Evolutionary conservation across 2,797 vertebrate species (phyloP).

Genomic region (Mareca strepera): DNA sequence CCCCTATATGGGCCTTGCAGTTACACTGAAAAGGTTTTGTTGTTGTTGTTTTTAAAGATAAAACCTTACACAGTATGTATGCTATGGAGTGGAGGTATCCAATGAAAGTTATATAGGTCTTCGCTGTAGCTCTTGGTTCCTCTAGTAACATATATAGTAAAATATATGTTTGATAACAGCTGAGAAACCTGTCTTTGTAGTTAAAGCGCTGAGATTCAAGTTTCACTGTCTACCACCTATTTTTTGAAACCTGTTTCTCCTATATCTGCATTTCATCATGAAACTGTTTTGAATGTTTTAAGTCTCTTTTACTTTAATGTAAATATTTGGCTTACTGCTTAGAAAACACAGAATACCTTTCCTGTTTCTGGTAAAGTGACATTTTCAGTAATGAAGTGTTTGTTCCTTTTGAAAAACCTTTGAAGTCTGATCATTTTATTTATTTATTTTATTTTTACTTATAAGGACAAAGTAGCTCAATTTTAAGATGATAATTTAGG

Average conservation of each 20-base stretch:
- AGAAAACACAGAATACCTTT: background rate
- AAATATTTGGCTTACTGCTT: background rate
- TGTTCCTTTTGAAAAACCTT: background rate
- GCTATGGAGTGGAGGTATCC: background rate
- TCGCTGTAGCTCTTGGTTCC: background rate
- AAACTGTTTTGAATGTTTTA: background rate
- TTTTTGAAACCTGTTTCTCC: background rate
- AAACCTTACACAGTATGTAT: background rate
- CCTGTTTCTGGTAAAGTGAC: background rate
- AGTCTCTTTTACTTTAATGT: background rate
- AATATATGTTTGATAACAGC: background rate
- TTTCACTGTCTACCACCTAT: background rate
- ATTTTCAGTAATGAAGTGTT: background rate
- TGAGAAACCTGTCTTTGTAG: background rate
- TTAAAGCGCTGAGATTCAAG: background rate
- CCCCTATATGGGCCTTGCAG: background rate
- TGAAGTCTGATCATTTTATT: background rate
- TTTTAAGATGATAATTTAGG: background rate
- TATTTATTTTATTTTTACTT: background rate
- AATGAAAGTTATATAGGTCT: background rate
- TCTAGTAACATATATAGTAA: background rate
- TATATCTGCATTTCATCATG: background rate
- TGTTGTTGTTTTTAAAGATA: background rate
- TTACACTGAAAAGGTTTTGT: background rate
- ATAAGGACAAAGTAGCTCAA: background rate